phyloP scores from a whole-genome alignment of 2,113 vertebrate genomes.

The Alouatta palliata region DNA sequence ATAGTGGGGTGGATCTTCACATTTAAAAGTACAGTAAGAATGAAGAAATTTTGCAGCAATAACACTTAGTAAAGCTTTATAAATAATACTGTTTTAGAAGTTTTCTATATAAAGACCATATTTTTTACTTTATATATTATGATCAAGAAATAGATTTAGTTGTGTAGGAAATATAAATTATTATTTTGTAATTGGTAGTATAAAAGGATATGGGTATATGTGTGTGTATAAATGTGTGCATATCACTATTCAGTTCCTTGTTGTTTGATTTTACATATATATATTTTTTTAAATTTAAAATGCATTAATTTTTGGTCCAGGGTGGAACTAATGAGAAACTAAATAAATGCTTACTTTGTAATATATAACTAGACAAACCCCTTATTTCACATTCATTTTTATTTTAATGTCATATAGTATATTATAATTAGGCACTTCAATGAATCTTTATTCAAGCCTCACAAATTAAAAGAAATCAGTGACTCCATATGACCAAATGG shows the following conservation, averaged over 20 bases:
- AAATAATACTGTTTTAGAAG: background rate
- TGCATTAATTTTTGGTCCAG: background rate
- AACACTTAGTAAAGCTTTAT: background rate
- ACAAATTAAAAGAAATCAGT: slow-evolving; percentile 34
- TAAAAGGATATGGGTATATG: background rate
- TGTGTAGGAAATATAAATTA: background rate
- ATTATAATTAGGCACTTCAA: background rate
- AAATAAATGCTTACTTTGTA: background rate
- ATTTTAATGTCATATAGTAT: background rate
- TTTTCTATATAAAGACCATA: background rate
- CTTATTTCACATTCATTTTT: background rate
- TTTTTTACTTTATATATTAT: background rate
- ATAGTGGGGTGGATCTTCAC: background rate
- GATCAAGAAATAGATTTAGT: background rate
- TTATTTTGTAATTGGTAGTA: background rate
- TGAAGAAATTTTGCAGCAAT: background rate
- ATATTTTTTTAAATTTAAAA: background rate
- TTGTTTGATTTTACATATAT: background rate
- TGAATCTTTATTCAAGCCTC: background rate
- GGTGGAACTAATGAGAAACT: background rate
- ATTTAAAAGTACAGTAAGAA: background rate
- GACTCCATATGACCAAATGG: background rate
- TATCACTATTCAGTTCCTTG: background rate
- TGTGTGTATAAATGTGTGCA: background rate
- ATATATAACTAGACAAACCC: background rate